Base-by-base conservation (phyloP, 2,113 vertebrate genomes). In the Phylloscopus trochiloides region DNA sequence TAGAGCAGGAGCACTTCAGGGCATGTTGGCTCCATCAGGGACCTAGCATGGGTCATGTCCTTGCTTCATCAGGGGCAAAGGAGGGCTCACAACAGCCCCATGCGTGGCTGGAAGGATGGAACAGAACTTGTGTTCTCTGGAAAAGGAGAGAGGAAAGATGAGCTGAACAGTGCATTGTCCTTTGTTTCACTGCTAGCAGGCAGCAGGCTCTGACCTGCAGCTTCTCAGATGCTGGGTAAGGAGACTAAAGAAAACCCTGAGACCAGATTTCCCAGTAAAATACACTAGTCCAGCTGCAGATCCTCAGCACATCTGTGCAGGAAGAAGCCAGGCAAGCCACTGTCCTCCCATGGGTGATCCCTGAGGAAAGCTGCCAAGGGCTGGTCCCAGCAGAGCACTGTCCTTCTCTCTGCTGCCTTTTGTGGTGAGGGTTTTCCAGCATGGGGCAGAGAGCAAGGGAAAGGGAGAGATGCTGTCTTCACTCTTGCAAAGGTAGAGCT, bases 261-360 rank as follows among this genome's bases (percentile, higher is more conserved):
- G 47, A 54, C 12, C 54, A 78, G 25, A 86, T 72, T 79, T 78
- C 18, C 24, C 29, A 59, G 28, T 45, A 31, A 76, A 57, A 73
- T 42, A 12, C 40, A 22, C 19, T 1, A 2, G 20, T 42, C 31
- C 32, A 58, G 15, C 24, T 43, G 24, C 31, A 57, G 74, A 25
- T 48, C 32, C 42, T 62, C 57, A 62, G 66, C 31, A 43, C 17
- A 22, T 19, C 43, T 21, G 5, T 52, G n/a, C 6, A 2, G 29
- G 51, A 74, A 52, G 67, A 77, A 85, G 55, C 36, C 1, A 2
- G 47, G 14, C 36, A 55, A 57, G 10, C 12, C 51, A 5, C 10
- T 59, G 6, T 32, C 14, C 19, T 70, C 1, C 0, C 4, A 10
- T 1, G 2, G 22, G 28, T 71, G 22, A 34, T 59, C 54, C 12